A percentile compares a stretch with the other conserved stretches of the same genome.
phyloP scores from a whole-genome alignment of 2,797 vertebrate genomes.

The Prionace glauca region DNA sequence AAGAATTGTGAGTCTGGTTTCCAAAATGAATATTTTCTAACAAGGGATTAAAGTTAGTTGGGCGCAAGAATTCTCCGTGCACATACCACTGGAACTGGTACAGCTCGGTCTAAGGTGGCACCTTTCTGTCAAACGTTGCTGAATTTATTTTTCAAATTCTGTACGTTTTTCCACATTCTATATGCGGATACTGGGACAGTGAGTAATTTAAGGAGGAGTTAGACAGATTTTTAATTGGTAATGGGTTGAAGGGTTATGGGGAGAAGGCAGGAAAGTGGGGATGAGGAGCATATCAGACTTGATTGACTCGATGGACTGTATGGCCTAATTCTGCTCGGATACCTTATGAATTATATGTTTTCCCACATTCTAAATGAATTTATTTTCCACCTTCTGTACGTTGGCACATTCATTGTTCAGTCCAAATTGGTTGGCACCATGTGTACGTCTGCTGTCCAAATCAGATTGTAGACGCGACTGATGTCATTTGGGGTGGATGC shows the following conservation, averaged over 20 bases:
- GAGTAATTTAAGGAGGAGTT: too few species aligned
- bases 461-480: not conserved
- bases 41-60: not conserved
- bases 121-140: not conserved
- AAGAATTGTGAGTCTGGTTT: not conserved
- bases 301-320: too few species aligned
- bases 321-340: too few species aligned
- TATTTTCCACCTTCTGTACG: not conserved
- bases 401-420: not conserved
- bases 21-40: not conserved
- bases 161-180: too few species aligned
- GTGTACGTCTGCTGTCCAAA: not conserved
- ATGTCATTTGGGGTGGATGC: not conserved
- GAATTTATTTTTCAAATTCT: not conserved
- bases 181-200: too few species aligned
- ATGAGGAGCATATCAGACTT: too few species aligned
- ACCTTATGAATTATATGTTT: too few species aligned
- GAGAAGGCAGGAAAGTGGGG: too few species aligned
- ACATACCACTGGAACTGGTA: not conserved
- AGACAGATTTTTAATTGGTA: too few species aligned
- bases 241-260: too few species aligned
- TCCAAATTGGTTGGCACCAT: not conserved
- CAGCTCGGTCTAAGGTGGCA: not conserved
- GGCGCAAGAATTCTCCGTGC: too few species aligned
- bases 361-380: not conserved